Conservation (phyloP, 1,140 invertebrate genomes). For the Pinna nobilis region DNA sequence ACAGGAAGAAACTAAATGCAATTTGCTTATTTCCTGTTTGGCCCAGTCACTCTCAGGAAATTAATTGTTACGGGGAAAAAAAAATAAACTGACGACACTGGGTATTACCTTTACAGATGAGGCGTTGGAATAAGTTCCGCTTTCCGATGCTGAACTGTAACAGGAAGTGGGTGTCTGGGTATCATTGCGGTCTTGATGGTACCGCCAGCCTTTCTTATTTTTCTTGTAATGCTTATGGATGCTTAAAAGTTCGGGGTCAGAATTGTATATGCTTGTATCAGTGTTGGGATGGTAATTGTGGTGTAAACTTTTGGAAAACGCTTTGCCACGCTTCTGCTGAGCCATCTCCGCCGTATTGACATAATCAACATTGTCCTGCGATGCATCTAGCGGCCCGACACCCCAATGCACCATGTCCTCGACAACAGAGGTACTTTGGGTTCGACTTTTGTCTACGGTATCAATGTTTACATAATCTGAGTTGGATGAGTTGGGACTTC, state of each 20-base stretch:
- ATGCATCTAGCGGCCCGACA: constrained; percentile 17
- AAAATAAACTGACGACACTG: neutral
- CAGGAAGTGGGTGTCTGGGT: constrained; percentile 31
- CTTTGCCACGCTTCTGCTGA: constrained; percentile 19
- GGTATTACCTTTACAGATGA: neutral
- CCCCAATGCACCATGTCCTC: constrained; percentile 57
- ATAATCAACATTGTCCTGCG: constrained; percentile 18
- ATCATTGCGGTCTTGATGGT: constrained; percentile 16
- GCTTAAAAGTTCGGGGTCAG: constrained; percentile 39
- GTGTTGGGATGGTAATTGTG: constrained; percentile 12
- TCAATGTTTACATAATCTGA: constrained; percentile 35
- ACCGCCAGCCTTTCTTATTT: constrained; percentile 34
- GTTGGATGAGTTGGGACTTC: constrained; percentile 1
- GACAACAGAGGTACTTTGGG: constrained; percentile 56
- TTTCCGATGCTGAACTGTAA: constrained; percentile 30
- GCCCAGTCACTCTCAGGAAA: too few species aligned
- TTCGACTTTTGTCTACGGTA: constrained; percentile 31
- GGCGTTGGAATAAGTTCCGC: neutral
- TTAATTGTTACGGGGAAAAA: too few species aligned
- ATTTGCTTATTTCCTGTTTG: too few species aligned
- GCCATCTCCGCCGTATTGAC: constrained; percentile 37
- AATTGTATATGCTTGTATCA: constrained; percentile 22
- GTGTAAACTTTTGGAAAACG: too few species aligned
- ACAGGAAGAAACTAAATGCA: too few species aligned
- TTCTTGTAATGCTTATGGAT: constrained; percentile 37